A percentile compares a stretch with the other conserved stretches of the same genome.
Conservation (phyloP, 2,888 invertebrate genomes). For the Tridacna crocea region DNA sequence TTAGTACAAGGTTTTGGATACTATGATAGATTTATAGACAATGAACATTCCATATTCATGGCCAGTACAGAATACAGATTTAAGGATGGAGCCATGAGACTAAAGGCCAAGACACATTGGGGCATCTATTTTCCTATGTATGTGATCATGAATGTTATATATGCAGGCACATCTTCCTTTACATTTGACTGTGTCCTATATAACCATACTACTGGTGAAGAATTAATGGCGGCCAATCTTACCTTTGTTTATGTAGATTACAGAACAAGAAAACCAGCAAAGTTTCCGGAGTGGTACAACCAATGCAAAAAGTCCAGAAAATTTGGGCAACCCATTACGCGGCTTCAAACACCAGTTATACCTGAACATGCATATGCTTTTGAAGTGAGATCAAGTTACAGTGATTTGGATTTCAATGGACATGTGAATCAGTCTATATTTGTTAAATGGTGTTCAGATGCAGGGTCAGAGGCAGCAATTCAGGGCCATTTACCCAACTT, state of each 20-base stretch:
- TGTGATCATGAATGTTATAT: conserved; percentile 40
- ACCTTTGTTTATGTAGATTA: conserved; percentile 62
- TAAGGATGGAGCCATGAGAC: conserved; percentile 26
- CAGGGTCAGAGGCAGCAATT: conserved; percentile 56
- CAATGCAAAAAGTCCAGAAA: conserved; percentile 16
- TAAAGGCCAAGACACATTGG: conserved; percentile 47
- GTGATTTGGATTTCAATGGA: conserved; percentile 59
- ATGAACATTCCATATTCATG: conserved; percentile 60
- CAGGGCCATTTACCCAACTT: conserved; percentile 49
- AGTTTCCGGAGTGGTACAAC: conserved; percentile 53
- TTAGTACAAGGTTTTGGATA: conserved; percentile 48
- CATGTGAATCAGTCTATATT: conserved; percentile 62
- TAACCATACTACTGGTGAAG: conserved; percentile 33
- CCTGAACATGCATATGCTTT: conserved; percentile 45
- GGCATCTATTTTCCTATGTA: conserved; percentile 47
- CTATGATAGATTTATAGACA: conserved; percentile 47
- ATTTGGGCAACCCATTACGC: conserved; percentile 32
- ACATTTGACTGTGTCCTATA: conserved; percentile 35
- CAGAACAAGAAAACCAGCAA: conserved; percentile 46
- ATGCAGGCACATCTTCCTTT: conserved; percentile 55
- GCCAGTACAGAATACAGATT: conserved; percentile 48
- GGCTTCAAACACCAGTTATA: conserved; percentile 35
- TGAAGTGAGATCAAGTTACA: conserved; percentile 31
- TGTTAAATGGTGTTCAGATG: conserved; percentile 61
- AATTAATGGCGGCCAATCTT: conserved; percentile 33